Conservation (phyloP, 2,797 vertebrate species). For the Diceros bicornis region DNA sequence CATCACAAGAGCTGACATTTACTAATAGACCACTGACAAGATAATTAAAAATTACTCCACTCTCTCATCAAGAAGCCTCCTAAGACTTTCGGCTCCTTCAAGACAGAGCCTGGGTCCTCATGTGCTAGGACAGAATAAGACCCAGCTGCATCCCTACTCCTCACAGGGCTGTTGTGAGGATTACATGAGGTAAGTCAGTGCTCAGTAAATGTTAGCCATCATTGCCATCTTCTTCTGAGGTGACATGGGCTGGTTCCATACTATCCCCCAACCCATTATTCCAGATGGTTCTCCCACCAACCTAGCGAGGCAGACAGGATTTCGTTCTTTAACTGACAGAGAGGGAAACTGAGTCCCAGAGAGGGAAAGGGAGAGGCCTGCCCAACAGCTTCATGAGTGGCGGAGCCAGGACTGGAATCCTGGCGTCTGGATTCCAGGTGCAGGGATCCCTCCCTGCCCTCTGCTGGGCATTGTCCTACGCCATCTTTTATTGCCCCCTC, state of each 20-base stretch:
- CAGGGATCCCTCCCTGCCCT: background rate
- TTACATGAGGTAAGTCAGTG: background rate
- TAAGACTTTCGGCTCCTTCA: background rate
- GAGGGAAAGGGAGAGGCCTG: no score
- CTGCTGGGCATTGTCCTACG: background rate
- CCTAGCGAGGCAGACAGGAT: background rate
- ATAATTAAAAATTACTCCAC: background rate
- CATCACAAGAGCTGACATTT: background rate
- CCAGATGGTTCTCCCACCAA: background rate
- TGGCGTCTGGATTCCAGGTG: background rate
- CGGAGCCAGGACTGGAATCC: background rate
- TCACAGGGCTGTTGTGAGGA: background rate
- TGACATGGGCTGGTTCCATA: background rate
- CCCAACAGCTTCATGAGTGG: background rate
- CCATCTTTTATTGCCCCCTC: background rate
- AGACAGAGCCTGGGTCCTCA: background rate
- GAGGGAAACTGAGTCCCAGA: background rate
- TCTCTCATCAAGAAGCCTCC: background rate
- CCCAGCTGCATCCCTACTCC: fast-evolving
- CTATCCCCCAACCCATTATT: background rate
- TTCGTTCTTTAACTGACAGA: background rate
- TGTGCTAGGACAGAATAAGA: background rate
- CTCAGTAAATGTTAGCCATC: background rate
- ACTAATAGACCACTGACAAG: background rate
- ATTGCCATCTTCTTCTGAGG: background rate